Conservation (phyloP, 1,140 invertebrate species). For the Ctenoplectra terminalis region DNA sequence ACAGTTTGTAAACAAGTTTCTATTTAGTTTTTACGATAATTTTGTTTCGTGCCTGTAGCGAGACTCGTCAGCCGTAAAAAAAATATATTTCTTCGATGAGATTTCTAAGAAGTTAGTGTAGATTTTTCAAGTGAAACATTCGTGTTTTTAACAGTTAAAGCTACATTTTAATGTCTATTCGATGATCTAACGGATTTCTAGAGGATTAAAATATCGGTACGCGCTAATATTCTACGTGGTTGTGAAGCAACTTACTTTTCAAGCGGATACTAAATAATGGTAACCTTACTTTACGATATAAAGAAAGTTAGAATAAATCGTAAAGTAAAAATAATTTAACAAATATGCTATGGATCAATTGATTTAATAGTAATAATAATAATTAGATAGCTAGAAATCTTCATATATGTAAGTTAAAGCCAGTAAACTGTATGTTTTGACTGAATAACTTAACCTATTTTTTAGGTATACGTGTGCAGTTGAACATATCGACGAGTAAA, state of each 20-base stretch:
- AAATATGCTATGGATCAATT: not conserved
- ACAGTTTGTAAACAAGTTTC: constrained; percentile 60
- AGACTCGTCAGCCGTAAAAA: not conserved
- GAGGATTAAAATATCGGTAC: constrained; percentile 5
- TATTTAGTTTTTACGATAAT: constrained; percentile 55
- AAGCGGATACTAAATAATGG: constrained; percentile 35
- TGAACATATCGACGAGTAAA: constrained; percentile 37
- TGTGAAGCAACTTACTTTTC: constrained; percentile 7
- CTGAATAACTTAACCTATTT: constrained; percentile 45
- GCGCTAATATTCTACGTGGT: not conserved
- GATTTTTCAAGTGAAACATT: constrained; percentile 28
- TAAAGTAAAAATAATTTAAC: constrained; percentile 3
- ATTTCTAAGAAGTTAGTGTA: constrained; percentile 4
- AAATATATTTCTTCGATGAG: constrained; percentile 23
- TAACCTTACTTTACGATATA: constrained; percentile 41
- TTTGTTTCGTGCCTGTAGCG: constrained; percentile 26
- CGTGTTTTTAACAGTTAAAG: constrained; percentile 26
- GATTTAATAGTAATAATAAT: not conserved
- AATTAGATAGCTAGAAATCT: not conserved
- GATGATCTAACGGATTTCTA: constrained; percentile 36
- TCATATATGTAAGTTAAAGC: not conserved
- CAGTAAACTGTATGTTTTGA: constrained; percentile 4
- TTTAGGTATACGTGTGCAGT: constrained; percentile 12
- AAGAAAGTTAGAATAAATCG: constrained; percentile 9
- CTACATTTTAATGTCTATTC: constrained; percentile 26